phyloP scores from a whole-genome alignment of 2,888 invertebrate species.

The Drosophila engyochracea region DNA sequence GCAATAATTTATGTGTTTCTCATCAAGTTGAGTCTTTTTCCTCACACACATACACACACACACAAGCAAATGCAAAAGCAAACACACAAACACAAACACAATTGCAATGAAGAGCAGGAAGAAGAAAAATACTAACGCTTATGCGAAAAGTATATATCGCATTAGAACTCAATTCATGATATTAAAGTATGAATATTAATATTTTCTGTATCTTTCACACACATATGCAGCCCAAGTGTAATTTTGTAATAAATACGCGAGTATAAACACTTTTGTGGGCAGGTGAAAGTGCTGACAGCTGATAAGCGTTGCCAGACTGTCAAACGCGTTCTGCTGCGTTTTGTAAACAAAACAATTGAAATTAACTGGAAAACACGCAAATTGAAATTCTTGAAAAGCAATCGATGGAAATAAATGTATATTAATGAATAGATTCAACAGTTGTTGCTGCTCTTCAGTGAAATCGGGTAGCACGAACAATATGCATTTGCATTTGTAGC shows the following conservation, averaged over 20 bases:
- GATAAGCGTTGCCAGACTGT: slow-evolving; percentile 50
- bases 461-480: not conserved
- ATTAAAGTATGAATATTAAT: not conserved
- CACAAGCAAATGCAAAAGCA: slow-evolving; percentile 52
- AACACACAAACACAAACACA: slow-evolving; percentile 59
- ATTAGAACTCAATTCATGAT: not conserved
- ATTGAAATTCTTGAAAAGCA: not conserved
- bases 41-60: slow-evolving; percentile 15
- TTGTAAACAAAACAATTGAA: slow-evolving; percentile 44
- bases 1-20: slow-evolving; percentile 9
- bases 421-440: not conserved
- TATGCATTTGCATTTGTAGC: not conserved
- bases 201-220: not conserved
- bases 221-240: too few species aligned
- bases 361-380: slow-evolving; percentile 9
- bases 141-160: slow-evolving; percentile 15
- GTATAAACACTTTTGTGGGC: slow-evolving; percentile 20
- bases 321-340: slow-evolving; percentile 9
- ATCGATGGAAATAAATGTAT: not conserved
- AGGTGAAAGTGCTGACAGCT: slow-evolving; percentile 40
- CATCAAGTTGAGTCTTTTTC: slow-evolving; percentile 37
- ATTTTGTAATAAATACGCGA: not conserved
- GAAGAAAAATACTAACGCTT: slow-evolving; percentile 34
- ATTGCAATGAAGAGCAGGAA: slow-evolving; percentile 45
- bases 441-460: too few species aligned